Conservation (phyloP, 2,113 vertebrate species). For the Megaceryle torquata region DNA sequence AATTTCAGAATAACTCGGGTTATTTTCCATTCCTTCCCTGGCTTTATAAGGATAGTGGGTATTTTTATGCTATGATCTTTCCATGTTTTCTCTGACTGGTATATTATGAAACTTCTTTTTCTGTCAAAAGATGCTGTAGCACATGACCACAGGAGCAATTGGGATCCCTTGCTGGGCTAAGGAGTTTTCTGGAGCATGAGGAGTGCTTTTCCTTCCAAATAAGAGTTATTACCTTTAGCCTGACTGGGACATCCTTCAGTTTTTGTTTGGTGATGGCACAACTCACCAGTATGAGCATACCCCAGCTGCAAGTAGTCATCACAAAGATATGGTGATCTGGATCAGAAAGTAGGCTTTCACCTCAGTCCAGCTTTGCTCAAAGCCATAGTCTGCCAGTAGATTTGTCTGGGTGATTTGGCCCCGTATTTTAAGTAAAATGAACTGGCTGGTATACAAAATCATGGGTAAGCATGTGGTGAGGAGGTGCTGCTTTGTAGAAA, state of each 20-base stretch:
- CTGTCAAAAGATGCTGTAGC: background rate
- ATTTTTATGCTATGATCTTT: background rate
- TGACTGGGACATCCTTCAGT: background rate
- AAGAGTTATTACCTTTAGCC: background rate
- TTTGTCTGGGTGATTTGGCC: background rate
- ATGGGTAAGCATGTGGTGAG: fast-evolving
- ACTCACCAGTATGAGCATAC: background rate
- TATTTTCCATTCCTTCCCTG: background rate
- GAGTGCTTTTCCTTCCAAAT: background rate
- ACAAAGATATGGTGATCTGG: background rate
- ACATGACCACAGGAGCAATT: background rate
- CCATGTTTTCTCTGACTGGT: background rate
- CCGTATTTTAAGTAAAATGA: background rate
- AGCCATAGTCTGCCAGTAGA: background rate
- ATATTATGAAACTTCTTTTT: background rate
- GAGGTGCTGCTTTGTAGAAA: background rate
- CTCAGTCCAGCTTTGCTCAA: background rate
- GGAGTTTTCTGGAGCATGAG: background rate
- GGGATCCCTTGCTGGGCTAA: background rate
- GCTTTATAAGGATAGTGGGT: background rate
- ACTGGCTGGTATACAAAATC: background rate
- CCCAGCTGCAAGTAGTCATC: background rate
- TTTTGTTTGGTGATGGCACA: background rate
- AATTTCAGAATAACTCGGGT: background rate
- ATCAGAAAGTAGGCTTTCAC: background rate